Conservation (phyloP, 2,113 vertebrate species). For the Microcebus lehilahytsara region DNA sequence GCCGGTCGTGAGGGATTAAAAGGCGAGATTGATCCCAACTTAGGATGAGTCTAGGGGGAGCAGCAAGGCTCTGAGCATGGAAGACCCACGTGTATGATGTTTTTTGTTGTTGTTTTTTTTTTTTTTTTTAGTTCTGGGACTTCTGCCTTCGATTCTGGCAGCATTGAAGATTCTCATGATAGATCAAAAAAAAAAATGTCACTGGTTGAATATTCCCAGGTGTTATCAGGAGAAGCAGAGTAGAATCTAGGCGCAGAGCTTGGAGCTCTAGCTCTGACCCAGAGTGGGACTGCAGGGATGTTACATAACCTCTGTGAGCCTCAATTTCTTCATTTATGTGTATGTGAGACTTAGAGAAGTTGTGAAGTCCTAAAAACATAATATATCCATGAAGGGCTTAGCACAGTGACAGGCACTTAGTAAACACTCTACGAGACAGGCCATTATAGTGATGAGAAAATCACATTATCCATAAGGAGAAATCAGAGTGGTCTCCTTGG, state of each 20-base stretch:
- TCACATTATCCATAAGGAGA: not conserved
- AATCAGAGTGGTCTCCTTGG: not conserved
- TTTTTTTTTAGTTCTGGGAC: too few species aligned
- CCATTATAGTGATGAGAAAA: too few species aligned
- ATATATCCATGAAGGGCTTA: accelerated
- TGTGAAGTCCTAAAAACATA: not conserved
- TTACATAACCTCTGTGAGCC: not conserved
- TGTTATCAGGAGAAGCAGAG: not conserved
- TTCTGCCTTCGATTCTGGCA: not conserved
- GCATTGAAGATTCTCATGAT: not conserved
- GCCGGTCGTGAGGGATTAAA: not conserved
- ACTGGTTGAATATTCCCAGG: not conserved
- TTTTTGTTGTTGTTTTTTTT: too few species aligned
- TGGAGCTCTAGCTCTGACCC: not conserved
- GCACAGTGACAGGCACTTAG: too few species aligned
- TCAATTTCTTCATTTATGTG: accelerated
- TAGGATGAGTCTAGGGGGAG: too few species aligned
- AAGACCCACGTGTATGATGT: too few species aligned
- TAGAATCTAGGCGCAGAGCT: not conserved
- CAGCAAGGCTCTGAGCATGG: accelerated
- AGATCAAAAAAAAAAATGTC: not conserved
- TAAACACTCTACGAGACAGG: not conserved
- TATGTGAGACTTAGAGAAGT: not conserved
- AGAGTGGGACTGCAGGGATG: accelerated
- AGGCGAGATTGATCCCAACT: accelerated